Conservation (phyloP, 2,797 vertebrate species). For the Natrix natrix region DNA sequence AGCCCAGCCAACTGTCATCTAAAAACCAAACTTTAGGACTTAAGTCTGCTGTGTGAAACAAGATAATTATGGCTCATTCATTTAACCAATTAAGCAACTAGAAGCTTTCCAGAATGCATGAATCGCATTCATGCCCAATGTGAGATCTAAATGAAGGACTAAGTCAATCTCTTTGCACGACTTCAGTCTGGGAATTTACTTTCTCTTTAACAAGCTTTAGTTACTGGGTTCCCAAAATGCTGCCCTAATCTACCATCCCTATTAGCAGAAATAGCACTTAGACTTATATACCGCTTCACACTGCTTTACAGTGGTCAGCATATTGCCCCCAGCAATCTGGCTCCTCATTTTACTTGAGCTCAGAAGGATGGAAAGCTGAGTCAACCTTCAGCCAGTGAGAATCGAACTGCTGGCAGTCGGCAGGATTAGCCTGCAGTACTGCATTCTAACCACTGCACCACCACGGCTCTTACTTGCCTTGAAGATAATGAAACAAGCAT, state of each 20-base stretch:
- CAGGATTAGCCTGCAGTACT: neutral
- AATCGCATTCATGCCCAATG: neutral
- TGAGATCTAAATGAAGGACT: neutral
- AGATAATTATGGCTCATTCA: neutral
- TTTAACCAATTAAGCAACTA: neutral
- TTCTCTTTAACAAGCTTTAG: neutral
- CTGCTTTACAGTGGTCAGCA: too few species aligned
- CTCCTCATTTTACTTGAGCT: neutral
- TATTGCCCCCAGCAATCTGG: too few species aligned
- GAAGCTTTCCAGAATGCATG: neutral
- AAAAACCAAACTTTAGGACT: neutral
- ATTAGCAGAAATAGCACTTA: neutral
- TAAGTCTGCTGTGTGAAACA: neutral
- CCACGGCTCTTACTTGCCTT: neutral
- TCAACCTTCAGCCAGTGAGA: neutral
- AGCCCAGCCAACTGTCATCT: neutral
- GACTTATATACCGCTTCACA: too few species aligned
- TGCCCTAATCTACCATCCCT: neutral
- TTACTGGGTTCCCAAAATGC: neutral
- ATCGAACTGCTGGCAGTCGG: neutral
- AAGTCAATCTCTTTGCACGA: neutral
- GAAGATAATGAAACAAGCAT: neutral
- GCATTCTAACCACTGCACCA: neutral
- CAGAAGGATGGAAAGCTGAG: neutral
- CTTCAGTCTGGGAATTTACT: too few species aligned